Conservation (phyloP, 2,797 vertebrate species). For the Ambastaia sidthimunki region DNA sequence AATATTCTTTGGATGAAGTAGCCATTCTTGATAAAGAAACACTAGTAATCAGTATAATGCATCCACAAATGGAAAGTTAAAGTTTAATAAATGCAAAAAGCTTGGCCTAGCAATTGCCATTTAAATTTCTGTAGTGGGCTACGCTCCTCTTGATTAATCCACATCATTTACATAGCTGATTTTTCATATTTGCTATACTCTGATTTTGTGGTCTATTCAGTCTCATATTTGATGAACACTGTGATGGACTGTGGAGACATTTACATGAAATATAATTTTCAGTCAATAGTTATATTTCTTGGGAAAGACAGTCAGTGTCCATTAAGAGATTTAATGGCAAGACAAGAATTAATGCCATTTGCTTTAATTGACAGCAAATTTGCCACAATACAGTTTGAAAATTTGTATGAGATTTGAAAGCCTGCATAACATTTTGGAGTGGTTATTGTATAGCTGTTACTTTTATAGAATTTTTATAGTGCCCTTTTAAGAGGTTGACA, state of each 20-base stretch:
- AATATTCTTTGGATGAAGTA: slow-evolving; percentile 74
- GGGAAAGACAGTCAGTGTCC: not conserved
- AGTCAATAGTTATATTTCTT: slow-evolving; percentile 30
- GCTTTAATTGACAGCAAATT: not conserved
- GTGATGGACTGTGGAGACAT: slow-evolving; percentile 17
- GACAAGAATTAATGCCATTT: not conserved
- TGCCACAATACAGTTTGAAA: not conserved
- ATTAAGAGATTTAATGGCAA: not conserved
- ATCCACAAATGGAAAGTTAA: slow-evolving; percentile 68
- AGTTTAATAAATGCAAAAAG: slow-evolving; percentile 81
- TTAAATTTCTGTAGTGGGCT: slow-evolving; percentile 63
- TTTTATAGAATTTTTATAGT: not conserved
- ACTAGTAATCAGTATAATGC: slow-evolving; percentile 72
- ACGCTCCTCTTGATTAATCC: slow-evolving; percentile 55
- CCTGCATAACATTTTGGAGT: not conserved
- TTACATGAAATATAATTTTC: slow-evolving; percentile 15
- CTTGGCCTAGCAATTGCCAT: slow-evolving; percentile 64
- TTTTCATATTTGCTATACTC: slow-evolving; percentile 56
- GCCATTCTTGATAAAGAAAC: slow-evolving; percentile 66
- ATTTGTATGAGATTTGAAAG: not conserved
- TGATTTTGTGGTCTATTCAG: slow-evolving; percentile 44
- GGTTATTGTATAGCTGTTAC: not conserved
- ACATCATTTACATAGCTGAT: slow-evolving; percentile 59
- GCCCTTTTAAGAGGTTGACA: not conserved
- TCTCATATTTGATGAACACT: slow-evolving; percentile 46